Evolutionary conservation across 2,113 vertebrate genomes (phyloP).

Genomic region (Pelodiscus sinensis): DNA sequence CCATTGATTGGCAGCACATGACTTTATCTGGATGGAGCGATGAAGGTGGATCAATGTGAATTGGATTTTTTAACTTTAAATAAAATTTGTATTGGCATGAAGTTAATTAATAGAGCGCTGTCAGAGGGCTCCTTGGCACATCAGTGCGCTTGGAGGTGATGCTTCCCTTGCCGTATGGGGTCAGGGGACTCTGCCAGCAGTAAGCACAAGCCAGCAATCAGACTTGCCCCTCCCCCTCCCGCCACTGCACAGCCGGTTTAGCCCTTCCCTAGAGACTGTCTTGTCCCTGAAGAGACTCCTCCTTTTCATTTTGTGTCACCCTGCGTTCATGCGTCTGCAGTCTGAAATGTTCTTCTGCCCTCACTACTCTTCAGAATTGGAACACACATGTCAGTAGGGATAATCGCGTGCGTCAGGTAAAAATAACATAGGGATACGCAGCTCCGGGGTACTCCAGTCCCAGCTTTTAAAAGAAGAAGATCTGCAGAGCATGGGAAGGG

Average conservation of each 20-base stretch:
- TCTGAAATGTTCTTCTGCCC: neutral
- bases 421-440: neutral
- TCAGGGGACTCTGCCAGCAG: slow-evolving; percentile 51
- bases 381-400: neutral
- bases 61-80: slow-evolving; percentile 79
- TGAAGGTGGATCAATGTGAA: slow-evolving; percentile 78
- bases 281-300: neutral
- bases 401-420: neutral
- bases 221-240: neutral
- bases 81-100: slow-evolving; percentile 79
- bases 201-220: slow-evolving; percentile 25
- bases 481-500: neutral
- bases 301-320: neutral
- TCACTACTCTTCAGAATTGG: neutral
- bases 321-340: neutral
- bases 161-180: slow-evolving; percentile 43
- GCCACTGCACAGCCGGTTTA: neutral
- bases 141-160: slow-evolving; percentile 59
- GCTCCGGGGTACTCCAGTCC: neutral
- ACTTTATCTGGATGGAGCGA: slow-evolving; percentile 48
- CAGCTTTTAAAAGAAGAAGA: neutral
- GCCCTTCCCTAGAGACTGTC: slow-evolving; percentile 14
- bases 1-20: slow-evolving; percentile 68
- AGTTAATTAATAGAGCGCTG: slow-evolving; percentile 80
- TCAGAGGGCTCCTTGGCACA: slow-evolving; percentile 72